Conservation (phyloP, 2,888 invertebrate species). For the Fabriciana adippe region DNA sequence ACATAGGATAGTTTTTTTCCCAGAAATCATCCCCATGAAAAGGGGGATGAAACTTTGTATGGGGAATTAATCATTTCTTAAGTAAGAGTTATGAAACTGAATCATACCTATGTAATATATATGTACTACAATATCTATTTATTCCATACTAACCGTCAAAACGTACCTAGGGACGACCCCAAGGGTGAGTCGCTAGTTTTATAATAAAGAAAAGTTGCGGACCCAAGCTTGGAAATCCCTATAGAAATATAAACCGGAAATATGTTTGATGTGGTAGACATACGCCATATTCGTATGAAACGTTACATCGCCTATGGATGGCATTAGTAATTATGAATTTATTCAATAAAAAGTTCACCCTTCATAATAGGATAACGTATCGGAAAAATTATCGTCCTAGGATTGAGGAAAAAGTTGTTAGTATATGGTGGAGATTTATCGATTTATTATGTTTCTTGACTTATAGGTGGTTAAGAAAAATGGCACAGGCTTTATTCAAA, state of each 20-base stretch:
- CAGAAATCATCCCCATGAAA: too few species aligned
- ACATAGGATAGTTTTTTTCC: too few species aligned
- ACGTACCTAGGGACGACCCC: too few species aligned
- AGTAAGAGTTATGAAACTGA: too few species aligned
- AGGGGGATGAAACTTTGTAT: too few species aligned
- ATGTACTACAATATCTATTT: too few species aligned
- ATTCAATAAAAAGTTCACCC: slow-evolving; percentile 31
- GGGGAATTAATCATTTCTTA: too few species aligned
- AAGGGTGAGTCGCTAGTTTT: too few species aligned
- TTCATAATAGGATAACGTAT: slow-evolving; percentile 16
- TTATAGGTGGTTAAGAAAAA: slow-evolving; percentile 12
- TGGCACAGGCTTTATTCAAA: slow-evolving; percentile 13
- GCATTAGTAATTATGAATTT: slow-evolving; percentile 42
- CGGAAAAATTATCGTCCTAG: slow-evolving; percentile 10
- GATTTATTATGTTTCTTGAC: slow-evolving; percentile 16
- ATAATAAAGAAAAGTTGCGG: neutral
- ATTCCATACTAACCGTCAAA: too few species aligned
- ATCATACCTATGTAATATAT: too few species aligned
- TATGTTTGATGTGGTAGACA: slow-evolving; percentile 42
- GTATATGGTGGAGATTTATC: slow-evolving; percentile 10
- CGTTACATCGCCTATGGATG: slow-evolving; percentile 37
- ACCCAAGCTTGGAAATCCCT: neutral
- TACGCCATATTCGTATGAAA: slow-evolving; percentile 41
- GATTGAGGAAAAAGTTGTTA: slow-evolving; percentile 13
- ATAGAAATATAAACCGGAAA: slow-evolving; percentile 41